A percentile compares a stretch with the other conserved stretches of the same genome.
These are phyloP conservation scores for Pterobdella sp. DNA, from an alignment of 2,888 invertebrate genomes.

Conservation along the genomic window DNA sequence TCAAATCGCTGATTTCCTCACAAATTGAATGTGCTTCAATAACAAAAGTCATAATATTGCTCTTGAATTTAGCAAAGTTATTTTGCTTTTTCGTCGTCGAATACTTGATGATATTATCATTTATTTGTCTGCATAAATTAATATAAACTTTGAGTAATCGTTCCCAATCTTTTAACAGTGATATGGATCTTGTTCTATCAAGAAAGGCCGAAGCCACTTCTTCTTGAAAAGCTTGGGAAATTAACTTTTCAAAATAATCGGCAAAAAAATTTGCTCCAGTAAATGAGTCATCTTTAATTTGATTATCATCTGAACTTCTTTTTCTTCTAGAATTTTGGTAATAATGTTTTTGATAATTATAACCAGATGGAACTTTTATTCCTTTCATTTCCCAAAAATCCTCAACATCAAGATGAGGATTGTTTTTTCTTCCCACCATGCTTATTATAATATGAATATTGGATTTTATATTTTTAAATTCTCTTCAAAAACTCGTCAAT, in stretches of 20 bases:
- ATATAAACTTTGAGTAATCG: background rate
- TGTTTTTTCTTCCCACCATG: background rate
- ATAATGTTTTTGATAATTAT: background rate
- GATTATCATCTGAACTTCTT: background rate
- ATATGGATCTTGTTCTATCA: background rate
- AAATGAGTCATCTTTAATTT: background rate
- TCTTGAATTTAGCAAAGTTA: background rate
- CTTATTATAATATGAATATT: no score
- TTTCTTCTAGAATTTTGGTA: background rate
- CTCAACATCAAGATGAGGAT: background rate
- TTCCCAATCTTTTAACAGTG: conserved; percentile 1
- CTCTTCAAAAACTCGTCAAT: no score
- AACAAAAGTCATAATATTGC: background rate
- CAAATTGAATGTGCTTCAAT: background rate
- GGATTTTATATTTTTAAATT: no score
- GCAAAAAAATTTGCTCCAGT: background rate
- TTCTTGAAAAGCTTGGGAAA: background rate
- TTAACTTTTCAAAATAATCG: background rate
- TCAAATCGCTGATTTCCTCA: background rate
- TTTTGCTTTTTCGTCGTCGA: background rate
- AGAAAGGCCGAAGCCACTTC: background rate
- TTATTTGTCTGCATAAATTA: background rate
- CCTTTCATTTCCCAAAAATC: conserved; percentile 2
- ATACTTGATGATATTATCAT: background rate
- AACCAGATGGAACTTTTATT: background rate